phyloP scores from a whole-genome alignment of 2,797 vertebrate species.

The Poeciliopsis turneri region DNA sequence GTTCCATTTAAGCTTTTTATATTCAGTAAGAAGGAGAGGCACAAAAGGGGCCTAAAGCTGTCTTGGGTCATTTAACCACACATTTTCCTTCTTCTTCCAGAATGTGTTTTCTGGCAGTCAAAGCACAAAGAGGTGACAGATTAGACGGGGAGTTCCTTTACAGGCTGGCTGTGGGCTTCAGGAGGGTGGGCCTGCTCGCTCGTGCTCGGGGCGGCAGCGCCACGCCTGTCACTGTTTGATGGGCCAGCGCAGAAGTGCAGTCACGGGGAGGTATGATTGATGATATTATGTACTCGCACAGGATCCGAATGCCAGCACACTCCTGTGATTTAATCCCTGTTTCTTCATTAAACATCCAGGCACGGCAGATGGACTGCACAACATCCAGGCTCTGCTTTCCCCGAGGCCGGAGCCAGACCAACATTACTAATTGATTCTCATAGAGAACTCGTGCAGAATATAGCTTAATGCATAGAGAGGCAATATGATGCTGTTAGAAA shows the following conservation, averaged over 20 bases:
- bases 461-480: neutral
- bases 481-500: neutral
- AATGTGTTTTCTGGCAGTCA: conserved; percentile 72
- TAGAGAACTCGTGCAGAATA: conserved; percentile 14
- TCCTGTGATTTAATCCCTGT: conserved; percentile 76
- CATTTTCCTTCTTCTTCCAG: conserved; percentile 67
- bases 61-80: conserved; percentile 76
- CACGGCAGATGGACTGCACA: conserved; percentile 55
- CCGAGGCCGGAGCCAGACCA: conserved; percentile 29
- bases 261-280: conserved; percentile 75
- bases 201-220: conserved; percentile 69
- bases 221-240: conserved; percentile 73
- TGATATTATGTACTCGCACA: conserved; percentile 77
- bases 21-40: conserved; percentile 66
- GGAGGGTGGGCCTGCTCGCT: conserved; percentile 65
- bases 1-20: conserved; percentile 75
- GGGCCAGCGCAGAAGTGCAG: conserved; percentile 66
- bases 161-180: conserved; percentile 64
- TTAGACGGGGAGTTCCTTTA: conserved; percentile 71
- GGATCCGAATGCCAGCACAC: conserved; percentile 75
- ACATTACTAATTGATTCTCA: conserved; percentile 46
- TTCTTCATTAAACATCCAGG: conserved; percentile 68
- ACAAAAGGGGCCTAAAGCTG: conserved; percentile 67
- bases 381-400: conserved; percentile 31
- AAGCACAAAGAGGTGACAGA: conserved; percentile 72